Conservation (phyloP, 2,113 vertebrate genomes). For the Greenwoodochromis staneri region DNA sequence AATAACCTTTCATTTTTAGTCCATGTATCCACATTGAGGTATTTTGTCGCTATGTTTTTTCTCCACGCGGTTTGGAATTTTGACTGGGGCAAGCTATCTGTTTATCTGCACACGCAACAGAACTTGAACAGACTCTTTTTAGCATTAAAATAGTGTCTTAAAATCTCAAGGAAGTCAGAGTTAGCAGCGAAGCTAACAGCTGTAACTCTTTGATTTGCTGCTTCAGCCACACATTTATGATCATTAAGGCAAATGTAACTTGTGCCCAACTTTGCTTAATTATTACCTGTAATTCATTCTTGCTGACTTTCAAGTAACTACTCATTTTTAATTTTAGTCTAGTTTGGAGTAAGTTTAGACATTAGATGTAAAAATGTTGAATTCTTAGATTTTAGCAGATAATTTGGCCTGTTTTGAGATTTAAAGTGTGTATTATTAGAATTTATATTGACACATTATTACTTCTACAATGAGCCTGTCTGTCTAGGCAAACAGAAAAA, state of each 20-base stretch:
- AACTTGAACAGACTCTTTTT: not conserved
- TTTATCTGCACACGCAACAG: conserved; percentile 24
- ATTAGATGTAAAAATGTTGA: not conserved
- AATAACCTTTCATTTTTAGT: conserved; percentile 11
- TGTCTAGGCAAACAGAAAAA: not conserved
- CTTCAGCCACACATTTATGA: not conserved
- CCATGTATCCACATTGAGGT: conserved; percentile 23
- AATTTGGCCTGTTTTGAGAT: not conserved
- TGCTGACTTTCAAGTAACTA: not conserved
- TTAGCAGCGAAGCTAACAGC: not conserved
- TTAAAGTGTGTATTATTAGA: not conserved
- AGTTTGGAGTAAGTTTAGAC: not conserved
- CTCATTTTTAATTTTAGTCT: not conserved
- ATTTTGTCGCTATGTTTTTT: not conserved
- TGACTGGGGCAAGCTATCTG: conserved; percentile 21
- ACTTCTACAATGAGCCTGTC: not conserved
- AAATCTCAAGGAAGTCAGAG: not conserved
- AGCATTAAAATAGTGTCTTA: conserved; percentile 1
- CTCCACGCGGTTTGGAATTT: conserved; percentile 13
- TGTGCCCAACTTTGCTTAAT: not conserved
- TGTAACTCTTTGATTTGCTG: conserved; percentile 36
- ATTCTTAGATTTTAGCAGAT: not conserved
- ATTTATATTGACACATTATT: not conserved
- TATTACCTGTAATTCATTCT: not conserved
- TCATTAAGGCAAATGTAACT: not conserved